These are phyloP conservation scores for Hedychridium roseum DNA, from an alignment of 2,888 invertebrate species.

Conservation along the genomic window DNA sequence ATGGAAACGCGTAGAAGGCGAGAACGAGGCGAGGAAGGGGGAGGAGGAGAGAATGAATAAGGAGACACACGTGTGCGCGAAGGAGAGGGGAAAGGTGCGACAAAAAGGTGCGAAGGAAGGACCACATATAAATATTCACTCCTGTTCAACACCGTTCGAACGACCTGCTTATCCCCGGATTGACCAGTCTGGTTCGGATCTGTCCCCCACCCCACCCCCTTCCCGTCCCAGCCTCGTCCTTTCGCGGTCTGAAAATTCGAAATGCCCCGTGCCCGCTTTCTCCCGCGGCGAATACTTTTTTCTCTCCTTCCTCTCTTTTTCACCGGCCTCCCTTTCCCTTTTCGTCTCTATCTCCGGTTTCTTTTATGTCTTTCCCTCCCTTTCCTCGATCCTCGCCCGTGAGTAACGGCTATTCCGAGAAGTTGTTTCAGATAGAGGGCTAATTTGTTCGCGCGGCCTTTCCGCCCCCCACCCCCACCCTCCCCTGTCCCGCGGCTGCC, in stretches of 20 bases:
- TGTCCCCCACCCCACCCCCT: conserved; percentile 4
- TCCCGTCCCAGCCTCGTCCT: conserved; percentile 7
- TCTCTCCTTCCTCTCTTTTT: conserved; percentile 17
- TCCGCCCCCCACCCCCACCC: conserved; percentile 26
- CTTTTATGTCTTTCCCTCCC: conserved; percentile 17
- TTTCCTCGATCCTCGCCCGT: conserved; percentile 41
- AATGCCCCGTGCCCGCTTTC: conserved; percentile 39
- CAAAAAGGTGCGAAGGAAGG: conserved; percentile 55
- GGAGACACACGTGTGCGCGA: background rate
- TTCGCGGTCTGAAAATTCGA: conserved; percentile 46
- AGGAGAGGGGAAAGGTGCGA: conserved; percentile 16
- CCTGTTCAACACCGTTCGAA: conserved; percentile 56
- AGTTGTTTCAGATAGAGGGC: conserved; percentile 62
- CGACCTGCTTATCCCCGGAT: conserved; percentile 54
- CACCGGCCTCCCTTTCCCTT: conserved; percentile 33
- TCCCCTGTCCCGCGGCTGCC: too few relatives aligned
- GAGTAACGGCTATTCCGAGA: conserved; percentile 62
- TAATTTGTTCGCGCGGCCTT: conserved; percentile 59
- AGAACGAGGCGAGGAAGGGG: conserved; percentile 15
- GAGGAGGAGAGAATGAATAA: conserved; percentile 7
- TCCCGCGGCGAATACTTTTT: too few relatives aligned
- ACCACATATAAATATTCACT: conserved; percentile 58
- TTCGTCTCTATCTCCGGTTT: conserved; percentile 19
- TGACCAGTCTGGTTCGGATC: conserved; percentile 36
- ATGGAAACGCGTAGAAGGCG: conserved; percentile 15